These are phyloP conservation scores for Nowickia ferox DNA, from an alignment of 2,888 invertebrate species.

Conservation along the genomic window DNA sequence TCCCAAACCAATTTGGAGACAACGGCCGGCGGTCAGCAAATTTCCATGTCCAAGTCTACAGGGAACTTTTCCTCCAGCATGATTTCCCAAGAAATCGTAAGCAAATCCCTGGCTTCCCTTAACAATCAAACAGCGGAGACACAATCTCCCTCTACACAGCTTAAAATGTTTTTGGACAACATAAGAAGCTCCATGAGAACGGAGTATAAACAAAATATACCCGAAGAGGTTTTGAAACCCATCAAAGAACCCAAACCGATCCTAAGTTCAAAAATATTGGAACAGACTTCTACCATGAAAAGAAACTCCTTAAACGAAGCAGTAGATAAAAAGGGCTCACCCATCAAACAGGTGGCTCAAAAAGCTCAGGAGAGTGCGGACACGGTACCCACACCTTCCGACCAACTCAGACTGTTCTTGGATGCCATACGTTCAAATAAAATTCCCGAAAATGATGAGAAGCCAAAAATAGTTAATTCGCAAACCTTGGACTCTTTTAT, in stretches of 20 bases:
- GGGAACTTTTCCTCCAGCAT: slow-evolving; percentile 79
- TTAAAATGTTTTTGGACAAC: slow-evolving; percentile 82
- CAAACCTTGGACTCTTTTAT: slow-evolving; percentile 80
- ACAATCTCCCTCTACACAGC: slow-evolving; percentile 82
- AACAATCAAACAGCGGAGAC: slow-evolving; percentile 77
- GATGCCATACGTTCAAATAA: slow-evolving; percentile 83
- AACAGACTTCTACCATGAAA: slow-evolving; percentile 39
- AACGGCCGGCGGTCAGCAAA: slow-evolving; percentile 48
- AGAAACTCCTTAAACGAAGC: slow-evolving; percentile 48
- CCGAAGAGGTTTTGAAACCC: slow-evolving; percentile 80
- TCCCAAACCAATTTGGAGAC: slow-evolving; percentile 47
- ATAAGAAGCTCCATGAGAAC: slow-evolving; percentile 82
- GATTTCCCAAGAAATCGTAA: slow-evolving; percentile 81
- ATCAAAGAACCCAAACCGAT: slow-evolving; percentile 73
- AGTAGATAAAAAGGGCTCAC: slow-evolving; percentile 45
- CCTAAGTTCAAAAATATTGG: slow-evolving; percentile 20
- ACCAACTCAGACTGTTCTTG: slow-evolving; percentile 82
- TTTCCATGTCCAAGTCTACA: slow-evolving; percentile 74
- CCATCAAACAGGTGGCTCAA: slow-evolving; percentile 30
- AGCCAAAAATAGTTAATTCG: slow-evolving; percentile 79
- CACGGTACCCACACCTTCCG: slow-evolving; percentile 81
- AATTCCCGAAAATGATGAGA: slow-evolving; percentile 80
- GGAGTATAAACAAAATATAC: slow-evolving; percentile 81
- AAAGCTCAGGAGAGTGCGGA: slow-evolving; percentile 33
- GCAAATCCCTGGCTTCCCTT: slow-evolving; percentile 80